Evolutionary conservation across 2,888 invertebrate genomes (phyloP).

Genomic region (Ennomos quercinarius): DNA sequence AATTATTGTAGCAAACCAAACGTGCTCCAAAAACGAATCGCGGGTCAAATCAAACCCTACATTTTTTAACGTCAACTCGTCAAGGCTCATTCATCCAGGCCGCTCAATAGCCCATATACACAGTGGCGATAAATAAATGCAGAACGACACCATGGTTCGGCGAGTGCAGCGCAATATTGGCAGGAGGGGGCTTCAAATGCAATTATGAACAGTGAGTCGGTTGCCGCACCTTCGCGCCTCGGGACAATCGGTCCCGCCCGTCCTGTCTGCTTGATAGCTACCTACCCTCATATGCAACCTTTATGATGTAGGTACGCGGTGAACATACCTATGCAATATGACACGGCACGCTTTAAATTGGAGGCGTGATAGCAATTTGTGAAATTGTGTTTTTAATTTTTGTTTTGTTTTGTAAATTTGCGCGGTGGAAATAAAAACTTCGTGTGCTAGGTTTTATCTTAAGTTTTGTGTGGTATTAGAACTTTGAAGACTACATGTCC

Average conservation of each 20-base stretch:
- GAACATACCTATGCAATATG: constrained; percentile 7
- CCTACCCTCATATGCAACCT: constrained; percentile 28
- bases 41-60: background rate
- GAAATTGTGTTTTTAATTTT: constrained; percentile 3
- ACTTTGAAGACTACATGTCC: no score
- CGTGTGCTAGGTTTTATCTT: no score
- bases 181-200: constrained; percentile 70
- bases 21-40: no score
- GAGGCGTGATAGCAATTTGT: background rate
- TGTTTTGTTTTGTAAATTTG: background rate
- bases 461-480: no score
- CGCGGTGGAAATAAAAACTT: no score
- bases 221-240: constrained; percentile 53
- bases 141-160: constrained; percentile 52
- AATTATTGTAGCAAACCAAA: no score
- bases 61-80: background rate
- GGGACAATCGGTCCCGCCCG: constrained; percentile 37
- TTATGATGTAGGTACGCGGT: constrained; percentile 20
- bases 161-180: constrained; percentile 59
- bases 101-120: constrained; percentile 9
- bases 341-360: constrained; percentile 2
- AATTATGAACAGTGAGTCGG: constrained; percentile 70
- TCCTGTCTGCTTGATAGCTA: constrained; percentile 12
- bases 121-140: constrained; percentile 40
- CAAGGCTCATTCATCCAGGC: background rate